A percentile compares a stretch with the other conserved stretches of the same genome.
These are phyloP conservation scores for Chironex yamaguchii DNA, from an alignment of 30 jellyfish, hydroid and myxozoan species.

Conservation along the genomic window DNA sequence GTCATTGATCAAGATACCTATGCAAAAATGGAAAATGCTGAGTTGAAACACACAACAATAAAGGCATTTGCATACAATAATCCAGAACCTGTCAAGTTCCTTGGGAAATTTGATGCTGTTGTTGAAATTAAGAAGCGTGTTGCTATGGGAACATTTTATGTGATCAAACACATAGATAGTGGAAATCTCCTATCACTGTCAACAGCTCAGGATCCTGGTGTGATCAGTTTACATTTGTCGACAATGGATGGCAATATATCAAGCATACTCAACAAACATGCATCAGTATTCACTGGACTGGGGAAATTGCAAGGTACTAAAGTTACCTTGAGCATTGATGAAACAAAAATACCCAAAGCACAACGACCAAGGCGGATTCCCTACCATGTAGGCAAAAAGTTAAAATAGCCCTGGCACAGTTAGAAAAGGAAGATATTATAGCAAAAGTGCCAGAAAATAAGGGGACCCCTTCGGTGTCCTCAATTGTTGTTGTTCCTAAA, in stretches of 20 bases:
- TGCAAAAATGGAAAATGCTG: background rate
- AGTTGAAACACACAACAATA: background rate
- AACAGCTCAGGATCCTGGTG: constrained; percentile 35
- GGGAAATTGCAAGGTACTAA: constrained; percentile 11
- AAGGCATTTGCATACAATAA: constrained; percentile 1
- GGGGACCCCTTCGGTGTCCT: too few species aligned
- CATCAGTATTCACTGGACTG: constrained; percentile 25
- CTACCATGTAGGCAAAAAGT: constrained; percentile 13
- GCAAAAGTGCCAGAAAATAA: background rate
- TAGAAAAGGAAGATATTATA: too few species aligned
- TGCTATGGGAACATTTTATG: constrained; percentile 39
- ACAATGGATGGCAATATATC: background rate
- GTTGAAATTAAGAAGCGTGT: constrained; percentile 5
- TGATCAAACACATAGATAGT: constrained; percentile 4
- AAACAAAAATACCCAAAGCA: constrained; percentile 8
- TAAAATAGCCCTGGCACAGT: too few species aligned
- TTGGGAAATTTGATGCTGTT: constrained; percentile 15
- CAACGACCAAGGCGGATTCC: constrained; percentile 44
- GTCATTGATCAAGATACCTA: constrained; percentile 9
- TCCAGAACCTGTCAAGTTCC: constrained; percentile 11
- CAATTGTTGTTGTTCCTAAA: too few species aligned
- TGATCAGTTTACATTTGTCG: constrained; percentile 27
- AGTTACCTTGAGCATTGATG: constrained; percentile 19
- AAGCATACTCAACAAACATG: constrained; percentile 1
- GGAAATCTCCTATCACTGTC: constrained; percentile 15